These are phyloP conservation scores for Ommatoiulus sabulosus DNA, from an alignment of 2,888 invertebrate species.

Conservation along the genomic window DNA sequence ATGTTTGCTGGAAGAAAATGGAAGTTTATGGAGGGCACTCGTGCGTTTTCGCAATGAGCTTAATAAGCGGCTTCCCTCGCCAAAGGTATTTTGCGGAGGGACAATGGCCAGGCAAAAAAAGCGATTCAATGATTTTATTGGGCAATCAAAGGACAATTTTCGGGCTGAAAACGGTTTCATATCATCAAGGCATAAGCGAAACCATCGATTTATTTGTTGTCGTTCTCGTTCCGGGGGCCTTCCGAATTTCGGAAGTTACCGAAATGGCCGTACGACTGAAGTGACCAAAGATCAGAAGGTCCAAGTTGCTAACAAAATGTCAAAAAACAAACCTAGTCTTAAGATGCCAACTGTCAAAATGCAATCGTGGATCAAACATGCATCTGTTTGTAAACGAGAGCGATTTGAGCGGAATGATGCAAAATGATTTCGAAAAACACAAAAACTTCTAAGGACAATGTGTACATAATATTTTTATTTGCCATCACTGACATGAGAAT, in stretches of 20 bases:
- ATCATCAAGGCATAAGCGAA: background rate
- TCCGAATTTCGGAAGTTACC: conserved; percentile 3
- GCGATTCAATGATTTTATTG: conserved; percentile 17
- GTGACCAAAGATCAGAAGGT: too few relatives aligned
- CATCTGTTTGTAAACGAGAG: too few relatives aligned
- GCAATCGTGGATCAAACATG: too few relatives aligned
- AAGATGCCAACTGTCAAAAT: too few relatives aligned
- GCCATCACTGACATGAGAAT: too few relatives aligned
- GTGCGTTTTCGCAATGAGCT: background rate
- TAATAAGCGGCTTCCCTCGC: background rate
- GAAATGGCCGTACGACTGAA: too few relatives aligned
- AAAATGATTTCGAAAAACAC: too few relatives aligned
- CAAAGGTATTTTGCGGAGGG: background rate
- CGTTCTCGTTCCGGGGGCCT: background rate
- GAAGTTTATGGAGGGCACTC: background rate
- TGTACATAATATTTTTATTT: too few relatives aligned
- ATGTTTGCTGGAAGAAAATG: background rate
- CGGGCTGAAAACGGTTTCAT: background rate
- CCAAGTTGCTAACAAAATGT: too few relatives aligned
- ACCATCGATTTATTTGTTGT: background rate
- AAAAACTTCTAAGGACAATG: too few relatives aligned
- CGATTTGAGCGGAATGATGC: too few relatives aligned
- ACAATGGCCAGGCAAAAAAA: background rate
- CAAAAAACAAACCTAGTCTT: too few relatives aligned
- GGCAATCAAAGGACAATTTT: background rate